phyloP scores from a whole-genome alignment of 2,888 invertebrate genomes.

The Gnatocerus cornutus region DNA sequence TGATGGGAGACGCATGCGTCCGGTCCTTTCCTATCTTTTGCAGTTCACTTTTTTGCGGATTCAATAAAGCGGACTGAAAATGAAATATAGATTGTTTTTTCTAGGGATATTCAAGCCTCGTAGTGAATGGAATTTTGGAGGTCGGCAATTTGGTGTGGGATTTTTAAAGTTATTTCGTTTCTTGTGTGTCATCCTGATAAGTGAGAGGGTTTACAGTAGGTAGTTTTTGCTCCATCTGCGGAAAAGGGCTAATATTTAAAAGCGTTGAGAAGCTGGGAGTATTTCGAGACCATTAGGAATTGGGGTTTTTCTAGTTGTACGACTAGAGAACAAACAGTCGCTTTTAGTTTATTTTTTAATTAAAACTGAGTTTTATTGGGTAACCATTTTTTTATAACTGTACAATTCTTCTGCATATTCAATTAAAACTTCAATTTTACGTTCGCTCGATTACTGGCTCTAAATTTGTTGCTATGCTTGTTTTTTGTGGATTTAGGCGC shows the following conservation, averaged over 20 bases:
- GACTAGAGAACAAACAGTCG: no score
- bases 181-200: constrained; percentile 59
- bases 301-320: not conserved
- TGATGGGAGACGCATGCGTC: constrained; percentile 59
- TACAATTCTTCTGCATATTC: not conserved
- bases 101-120: constrained; percentile 56
- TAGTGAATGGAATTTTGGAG: constrained; percentile 58
- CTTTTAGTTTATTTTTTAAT: no score
- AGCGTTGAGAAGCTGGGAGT: not conserved
- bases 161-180: constrained; percentile 61
- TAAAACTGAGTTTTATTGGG: no score
- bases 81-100: constrained; percentile 65
- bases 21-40: constrained; percentile 66
- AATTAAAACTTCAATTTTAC: constrained; percentile 31
- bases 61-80: constrained; percentile 62
- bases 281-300: constrained; percentile 7
- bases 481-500: constrained; percentile 7
- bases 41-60: constrained; percentile 60
- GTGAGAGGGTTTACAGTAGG: constrained; percentile 56
- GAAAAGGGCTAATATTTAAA: constrained; percentile 17
- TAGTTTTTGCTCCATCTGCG: constrained; percentile 47
- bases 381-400: no score
- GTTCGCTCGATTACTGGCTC: constrained; percentile 33
- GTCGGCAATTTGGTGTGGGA: constrained; percentile 57
- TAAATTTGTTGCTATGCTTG: constrained; percentile 25